Conservation (phyloP, 2,888 invertebrate species). For the Colletes collaris region DNA sequence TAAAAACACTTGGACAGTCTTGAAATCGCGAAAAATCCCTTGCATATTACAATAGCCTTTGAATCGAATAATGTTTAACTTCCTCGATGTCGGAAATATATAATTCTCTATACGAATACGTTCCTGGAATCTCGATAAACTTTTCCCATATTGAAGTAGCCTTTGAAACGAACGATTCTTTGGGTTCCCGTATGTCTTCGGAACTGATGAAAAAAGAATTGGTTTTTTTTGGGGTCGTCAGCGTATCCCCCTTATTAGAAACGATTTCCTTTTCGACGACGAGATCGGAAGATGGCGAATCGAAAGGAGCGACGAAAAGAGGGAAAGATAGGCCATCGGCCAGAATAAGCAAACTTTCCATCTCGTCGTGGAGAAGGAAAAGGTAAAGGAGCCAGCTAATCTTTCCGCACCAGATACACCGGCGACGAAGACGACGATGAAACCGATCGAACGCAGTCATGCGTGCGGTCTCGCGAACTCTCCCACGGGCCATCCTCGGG, state of each 20-base stretch:
- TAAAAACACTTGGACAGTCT: no score
- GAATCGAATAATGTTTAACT: no score
- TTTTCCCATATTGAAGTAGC: no score
- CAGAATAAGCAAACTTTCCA: conserved; percentile 23
- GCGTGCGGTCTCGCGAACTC: conserved; percentile 72
- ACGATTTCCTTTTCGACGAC: conserved; percentile 46
- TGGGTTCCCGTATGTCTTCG: no score
- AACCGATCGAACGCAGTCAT: conserved; percentile 77
- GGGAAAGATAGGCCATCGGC: conserved; percentile 24
- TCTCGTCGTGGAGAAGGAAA: conserved; percentile 28
- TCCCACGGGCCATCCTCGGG: conserved; percentile 28
- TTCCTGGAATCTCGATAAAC: no score
- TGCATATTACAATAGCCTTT: no score
- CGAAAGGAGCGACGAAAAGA: conserved; percentile 26
- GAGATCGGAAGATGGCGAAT: conserved; percentile 29
- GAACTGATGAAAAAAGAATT: no score
- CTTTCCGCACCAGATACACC: conserved; percentile 74
- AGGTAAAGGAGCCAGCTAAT: conserved; percentile 66
- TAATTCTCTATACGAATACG: no score
- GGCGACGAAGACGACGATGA: conserved; percentile 62
- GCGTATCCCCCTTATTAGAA: conserved; percentile 40
- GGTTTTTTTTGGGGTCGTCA: neutral
- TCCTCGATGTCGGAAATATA: no score
- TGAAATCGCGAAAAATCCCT: no score
- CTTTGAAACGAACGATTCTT: no score